Evolutionary conservation across 2,113 vertebrate genomes (phyloP).

Genomic region (Oreochromis aureus): DNA sequence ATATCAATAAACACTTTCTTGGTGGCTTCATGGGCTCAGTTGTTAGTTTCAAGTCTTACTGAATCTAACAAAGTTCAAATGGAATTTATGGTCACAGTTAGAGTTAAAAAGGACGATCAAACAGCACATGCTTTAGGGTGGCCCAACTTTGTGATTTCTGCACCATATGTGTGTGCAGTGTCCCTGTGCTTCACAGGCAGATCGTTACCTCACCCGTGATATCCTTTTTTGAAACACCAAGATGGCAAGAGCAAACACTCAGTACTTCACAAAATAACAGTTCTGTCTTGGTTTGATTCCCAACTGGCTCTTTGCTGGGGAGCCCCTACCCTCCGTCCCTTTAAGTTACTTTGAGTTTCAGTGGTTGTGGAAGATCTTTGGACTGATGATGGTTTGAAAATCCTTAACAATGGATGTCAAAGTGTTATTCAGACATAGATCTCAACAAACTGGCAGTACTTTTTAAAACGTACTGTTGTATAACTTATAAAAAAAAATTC

Average conservation of each 20-base stretch:
- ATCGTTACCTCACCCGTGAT: neutral
- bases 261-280: neutral
- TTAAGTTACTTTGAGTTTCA: neutral
- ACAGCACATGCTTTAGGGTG: neutral
- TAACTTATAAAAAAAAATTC: neutral
- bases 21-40: neutral
- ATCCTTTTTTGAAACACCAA: neutral
- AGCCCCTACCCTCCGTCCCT: fast-evolving
- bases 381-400: neutral
- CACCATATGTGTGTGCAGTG: neutral
- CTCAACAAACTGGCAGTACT: neutral
- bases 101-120: neutral
- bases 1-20: neutral
- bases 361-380: neutral
- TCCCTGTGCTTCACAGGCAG: neutral
- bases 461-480: neutral
- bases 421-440: neutral
- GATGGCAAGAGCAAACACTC: neutral
- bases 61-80: neutral
- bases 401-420: neutral
- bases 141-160: neutral
- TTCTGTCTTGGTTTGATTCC: neutral
- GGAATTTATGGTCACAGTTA: neutral
- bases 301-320: neutral
- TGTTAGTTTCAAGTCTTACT: neutral